Percentiles rank a stretch among this genome's conserved stretches.
These are phyloP conservation scores for Diadromus collaris DNA, from an alignment of 2,888 invertebrate species.

Conservation along the genomic window DNA sequence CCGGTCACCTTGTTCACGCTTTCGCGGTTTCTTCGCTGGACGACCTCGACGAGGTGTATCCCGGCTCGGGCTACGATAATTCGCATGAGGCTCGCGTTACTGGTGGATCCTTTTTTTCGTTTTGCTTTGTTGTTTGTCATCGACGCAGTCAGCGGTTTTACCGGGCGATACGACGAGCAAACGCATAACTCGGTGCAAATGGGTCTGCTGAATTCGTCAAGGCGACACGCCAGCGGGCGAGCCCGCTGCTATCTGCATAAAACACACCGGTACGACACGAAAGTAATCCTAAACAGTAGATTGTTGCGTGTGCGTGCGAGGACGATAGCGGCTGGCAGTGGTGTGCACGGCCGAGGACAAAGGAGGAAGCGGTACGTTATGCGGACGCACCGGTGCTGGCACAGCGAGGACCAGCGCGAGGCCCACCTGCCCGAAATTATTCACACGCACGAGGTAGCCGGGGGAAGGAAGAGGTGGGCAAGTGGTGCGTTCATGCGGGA, in stretches of 20 bases:
- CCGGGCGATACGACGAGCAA: neutral
- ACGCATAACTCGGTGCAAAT: constrained; percentile 12
- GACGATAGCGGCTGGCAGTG: constrained; percentile 3
- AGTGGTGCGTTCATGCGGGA: constrained; percentile 50
- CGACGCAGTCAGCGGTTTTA: constrained; percentile 5
- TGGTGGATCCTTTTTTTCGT: constrained; percentile 13
- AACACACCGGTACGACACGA: neutral
- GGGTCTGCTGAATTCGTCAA: constrained; percentile 10
- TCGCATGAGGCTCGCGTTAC: constrained; percentile 23
- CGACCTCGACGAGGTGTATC: constrained; percentile 10
- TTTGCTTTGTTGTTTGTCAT: constrained; percentile 1
- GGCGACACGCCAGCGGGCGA: neutral
- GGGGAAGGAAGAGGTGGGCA: neutral
- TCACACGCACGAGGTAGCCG: constrained; percentile 50
- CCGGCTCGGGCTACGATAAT: constrained; percentile 11
- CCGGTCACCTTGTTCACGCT: constrained; percentile 34
- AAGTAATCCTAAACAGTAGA: constrained; percentile 33
- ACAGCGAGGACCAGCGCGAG: constrained; percentile 29
- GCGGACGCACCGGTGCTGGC: constrained; percentile 29
- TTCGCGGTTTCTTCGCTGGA: neutral
- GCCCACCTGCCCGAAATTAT: constrained; percentile 59
- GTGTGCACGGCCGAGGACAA: constrained; percentile 33
- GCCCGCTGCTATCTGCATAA: constrained; percentile 3
- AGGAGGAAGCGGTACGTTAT: constrained; percentile 34
- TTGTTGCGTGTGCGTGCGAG: constrained; percentile 31